These are phyloP conservation scores for Champsocephalus esox DNA, from an alignment of 2,797 vertebrate genomes.

Conservation along the genomic window DNA sequence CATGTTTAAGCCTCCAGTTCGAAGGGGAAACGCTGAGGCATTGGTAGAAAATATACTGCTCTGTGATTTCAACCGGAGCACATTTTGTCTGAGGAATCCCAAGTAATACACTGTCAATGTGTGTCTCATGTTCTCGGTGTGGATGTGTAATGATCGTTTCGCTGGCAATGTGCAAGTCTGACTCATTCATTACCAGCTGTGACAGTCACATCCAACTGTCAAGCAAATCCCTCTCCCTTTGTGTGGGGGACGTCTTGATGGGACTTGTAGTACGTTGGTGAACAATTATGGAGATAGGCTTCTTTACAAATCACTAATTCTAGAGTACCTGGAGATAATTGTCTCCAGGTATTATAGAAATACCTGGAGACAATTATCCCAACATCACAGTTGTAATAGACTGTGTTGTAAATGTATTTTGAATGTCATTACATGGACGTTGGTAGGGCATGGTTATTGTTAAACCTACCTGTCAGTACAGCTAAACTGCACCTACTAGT, in stretches of 20 bases:
- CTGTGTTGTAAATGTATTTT: background rate
- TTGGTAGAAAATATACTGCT: constrained; percentile 7
- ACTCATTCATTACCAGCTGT: constrained; percentile 68
- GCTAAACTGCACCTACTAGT: too few species aligned
- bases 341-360: background rate
- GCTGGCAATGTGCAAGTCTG: constrained; percentile 53
- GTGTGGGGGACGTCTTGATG: constrained; percentile 30
- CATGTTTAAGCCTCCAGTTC: constrained; percentile 34
- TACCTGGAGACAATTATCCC: constrained; percentile 5
- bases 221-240: constrained; percentile 53
- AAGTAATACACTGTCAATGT: constrained; percentile 46
- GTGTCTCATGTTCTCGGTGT: constrained; percentile 59
- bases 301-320: constrained; percentile 19
- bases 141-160: constrained; percentile 65
- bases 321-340: background rate
- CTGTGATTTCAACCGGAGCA: constrained; percentile 30
- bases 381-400: background rate
- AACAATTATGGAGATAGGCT: constrained; percentile 5
- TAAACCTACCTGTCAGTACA: too few species aligned
- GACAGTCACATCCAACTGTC: constrained; percentile 55
- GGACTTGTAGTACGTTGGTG: constrained; percentile 14
- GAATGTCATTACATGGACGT: too few species aligned
- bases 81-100: constrained; percentile 29
- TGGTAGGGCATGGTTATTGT: too few species aligned
- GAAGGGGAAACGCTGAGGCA: constrained; percentile 9